Evolutionary conservation across 2,113 vertebrate genomes (phyloP).

Genomic region (Lates calcarifer): DNA sequence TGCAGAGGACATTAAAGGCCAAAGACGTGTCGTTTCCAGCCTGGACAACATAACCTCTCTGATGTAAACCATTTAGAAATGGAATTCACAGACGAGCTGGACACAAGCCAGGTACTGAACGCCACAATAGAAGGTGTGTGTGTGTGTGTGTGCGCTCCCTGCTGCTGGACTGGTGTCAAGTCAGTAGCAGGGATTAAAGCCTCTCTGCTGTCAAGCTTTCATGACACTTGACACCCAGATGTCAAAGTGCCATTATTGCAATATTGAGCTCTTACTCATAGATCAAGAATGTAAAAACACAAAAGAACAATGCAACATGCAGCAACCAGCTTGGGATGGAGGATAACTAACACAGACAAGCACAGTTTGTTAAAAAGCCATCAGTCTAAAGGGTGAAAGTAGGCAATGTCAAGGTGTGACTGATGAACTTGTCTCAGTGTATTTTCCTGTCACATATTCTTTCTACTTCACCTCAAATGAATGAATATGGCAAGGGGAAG

Average conservation of each 20-base stretch:
- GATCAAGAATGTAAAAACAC: not conserved
- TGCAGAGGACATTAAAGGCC: slow-evolving; percentile 21
- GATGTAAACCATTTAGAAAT: slow-evolving; percentile 11
- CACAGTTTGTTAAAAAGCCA: slow-evolving; percentile 34
- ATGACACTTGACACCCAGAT: slow-evolving; percentile 9
- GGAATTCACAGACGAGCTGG: slow-evolving; percentile 18
- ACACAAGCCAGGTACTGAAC: not conserved
- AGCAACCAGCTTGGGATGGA: not conserved
- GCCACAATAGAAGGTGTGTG: not conserved
- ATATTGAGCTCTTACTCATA: slow-evolving; percentile 9
- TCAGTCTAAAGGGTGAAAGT: slow-evolving; percentile 23
- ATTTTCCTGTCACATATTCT: slow-evolving; percentile 11
- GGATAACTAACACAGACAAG: slow-evolving; percentile 5
- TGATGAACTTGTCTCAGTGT: slow-evolving; percentile 38
- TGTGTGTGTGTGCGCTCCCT: not conserved
- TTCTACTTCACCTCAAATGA: not conserved
- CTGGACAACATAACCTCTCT: slow-evolving; percentile 2
- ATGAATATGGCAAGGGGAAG: not conserved
- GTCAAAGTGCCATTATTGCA: not conserved
- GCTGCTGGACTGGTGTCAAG: not conserved
- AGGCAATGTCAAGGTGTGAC: slow-evolving; percentile 22
- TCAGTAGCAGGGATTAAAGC: not conserved
- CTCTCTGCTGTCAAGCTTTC: not conserved
- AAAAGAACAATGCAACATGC: not conserved
- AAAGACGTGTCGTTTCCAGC: slow-evolving; percentile 1